Conservation (phyloP, 2,113 vertebrate genomes). For the Erinaceus europaeus region DNA sequence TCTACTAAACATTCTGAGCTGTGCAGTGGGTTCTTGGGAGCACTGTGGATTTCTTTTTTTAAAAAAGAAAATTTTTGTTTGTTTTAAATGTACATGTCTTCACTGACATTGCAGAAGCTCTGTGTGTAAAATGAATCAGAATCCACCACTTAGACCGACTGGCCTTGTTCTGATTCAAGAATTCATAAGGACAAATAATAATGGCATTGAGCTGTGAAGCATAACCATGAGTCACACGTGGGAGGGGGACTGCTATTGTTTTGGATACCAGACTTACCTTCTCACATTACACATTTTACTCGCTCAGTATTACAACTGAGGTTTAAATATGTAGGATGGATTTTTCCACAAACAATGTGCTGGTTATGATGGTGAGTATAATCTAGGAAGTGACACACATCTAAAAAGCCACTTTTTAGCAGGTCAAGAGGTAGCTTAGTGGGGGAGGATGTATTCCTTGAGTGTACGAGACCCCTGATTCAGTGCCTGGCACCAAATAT, state of each 20-base stretch:
- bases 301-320: neutral
- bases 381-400: neutral
- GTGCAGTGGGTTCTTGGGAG: neutral
- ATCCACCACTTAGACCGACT: neutral
- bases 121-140: neutral
- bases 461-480: too few relatives aligned
- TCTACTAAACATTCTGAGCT: neutral
- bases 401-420: neutral
- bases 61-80: neutral
- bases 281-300: neutral
- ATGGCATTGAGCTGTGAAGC: neutral
- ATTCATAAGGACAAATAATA: neutral
- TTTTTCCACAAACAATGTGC: conserved; percentile 1
- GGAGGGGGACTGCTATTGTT: neutral
- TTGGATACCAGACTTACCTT: neutral
- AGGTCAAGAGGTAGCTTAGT: too few relatives aligned
- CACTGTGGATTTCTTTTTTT: neutral
- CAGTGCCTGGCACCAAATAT: too few relatives aligned
- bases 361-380: neutral
- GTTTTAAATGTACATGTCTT: neutral
- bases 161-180: neutral
- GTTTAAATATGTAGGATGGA: conserved; percentile 17
- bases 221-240: neutral
- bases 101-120: neutral
- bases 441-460: too few relatives aligned